Conservation (phyloP, 2,888 invertebrate genomes). For the Eubasilissa splendida region DNA sequence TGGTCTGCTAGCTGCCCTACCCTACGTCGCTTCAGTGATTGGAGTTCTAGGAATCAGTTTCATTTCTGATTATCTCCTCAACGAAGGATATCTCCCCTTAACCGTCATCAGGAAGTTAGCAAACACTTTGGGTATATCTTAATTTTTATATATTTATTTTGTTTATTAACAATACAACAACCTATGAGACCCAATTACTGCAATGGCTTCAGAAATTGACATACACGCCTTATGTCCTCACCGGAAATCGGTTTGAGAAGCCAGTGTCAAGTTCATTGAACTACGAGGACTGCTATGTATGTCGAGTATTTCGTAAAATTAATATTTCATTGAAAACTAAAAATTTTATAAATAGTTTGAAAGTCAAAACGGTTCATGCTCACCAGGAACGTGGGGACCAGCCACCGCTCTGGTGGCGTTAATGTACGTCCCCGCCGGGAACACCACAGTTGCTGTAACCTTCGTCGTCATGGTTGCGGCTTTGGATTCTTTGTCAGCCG, state of each 20-base stretch:
- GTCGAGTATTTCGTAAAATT: background rate
- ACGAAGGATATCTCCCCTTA: constrained; percentile 19
- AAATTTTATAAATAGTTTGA: background rate
- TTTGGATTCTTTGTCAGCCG: constrained; percentile 18
- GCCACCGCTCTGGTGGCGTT: constrained; percentile 17
- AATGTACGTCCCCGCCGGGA: constrained; percentile 18
- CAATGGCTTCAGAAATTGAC: no score
- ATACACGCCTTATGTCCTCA: no score
- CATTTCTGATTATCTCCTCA: constrained; percentile 41
- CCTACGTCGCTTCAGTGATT: constrained; percentile 82
- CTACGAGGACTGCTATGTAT: background rate
- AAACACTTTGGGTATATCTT: constrained; percentile 39
- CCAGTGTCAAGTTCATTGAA: no score
- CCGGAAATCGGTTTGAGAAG: no score
- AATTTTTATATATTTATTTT: no score
- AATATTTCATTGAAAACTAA: background rate
- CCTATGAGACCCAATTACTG: no score
- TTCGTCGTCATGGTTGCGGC: constrained; percentile 32
- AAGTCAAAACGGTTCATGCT: no score
- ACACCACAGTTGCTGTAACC: constrained; percentile 18
- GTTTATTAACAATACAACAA: no score
- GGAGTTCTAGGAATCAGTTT: constrained; percentile 61
- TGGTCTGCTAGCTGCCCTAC: constrained; percentile 79
- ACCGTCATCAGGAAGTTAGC: constrained; percentile 40
- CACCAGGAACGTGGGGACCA: constrained; percentile 42